phyloP scores from a whole-genome alignment of 2,797 vertebrate genomes.

The Enteromius paludinosus region DNA sequence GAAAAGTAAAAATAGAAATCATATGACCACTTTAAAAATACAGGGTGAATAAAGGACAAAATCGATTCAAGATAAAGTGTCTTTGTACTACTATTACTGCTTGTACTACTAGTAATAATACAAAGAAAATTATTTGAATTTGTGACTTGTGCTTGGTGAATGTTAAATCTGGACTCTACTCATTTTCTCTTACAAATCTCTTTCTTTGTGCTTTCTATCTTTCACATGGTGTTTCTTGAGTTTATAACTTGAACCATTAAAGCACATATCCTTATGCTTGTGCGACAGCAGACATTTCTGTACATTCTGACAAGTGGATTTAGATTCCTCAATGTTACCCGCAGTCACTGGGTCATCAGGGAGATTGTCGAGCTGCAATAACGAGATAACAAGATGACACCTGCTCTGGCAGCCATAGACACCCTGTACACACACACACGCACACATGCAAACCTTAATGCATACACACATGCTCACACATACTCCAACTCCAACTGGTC shows the following conservation, averaged over 20 bases:
- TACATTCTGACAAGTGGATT: constrained; percentile 9
- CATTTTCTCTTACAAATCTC: background rate
- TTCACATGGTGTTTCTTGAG: background rate
- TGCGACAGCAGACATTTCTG: background rate
- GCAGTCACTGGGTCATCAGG: constrained; percentile 27
- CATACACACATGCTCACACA: constrained; percentile 33
- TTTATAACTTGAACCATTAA: constrained; percentile 10
- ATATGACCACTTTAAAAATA: too few relatives aligned
- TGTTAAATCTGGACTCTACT: background rate
- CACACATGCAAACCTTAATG: constrained; percentile 7
- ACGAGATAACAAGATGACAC: constrained; percentile 53
- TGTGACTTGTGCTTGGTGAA: background rate
- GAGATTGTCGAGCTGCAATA: constrained; percentile 22
- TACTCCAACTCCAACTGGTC: constrained; percentile 53
- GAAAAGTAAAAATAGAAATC: too few relatives aligned
- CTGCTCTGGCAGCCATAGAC: constrained; percentile 48
- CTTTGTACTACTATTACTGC: too few relatives aligned
- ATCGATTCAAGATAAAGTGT: too few relatives aligned
- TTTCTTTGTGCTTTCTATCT: background rate
- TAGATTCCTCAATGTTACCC: constrained; percentile 9
- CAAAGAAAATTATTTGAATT: background rate
- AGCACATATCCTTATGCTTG: background rate
- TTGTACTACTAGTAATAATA: too few relatives aligned
- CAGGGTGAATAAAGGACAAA: too few relatives aligned
- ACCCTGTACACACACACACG: constrained; percentile 22